Conservation (phyloP, 1,140 invertebrate genomes). For the Papilio xuthus region DNA sequence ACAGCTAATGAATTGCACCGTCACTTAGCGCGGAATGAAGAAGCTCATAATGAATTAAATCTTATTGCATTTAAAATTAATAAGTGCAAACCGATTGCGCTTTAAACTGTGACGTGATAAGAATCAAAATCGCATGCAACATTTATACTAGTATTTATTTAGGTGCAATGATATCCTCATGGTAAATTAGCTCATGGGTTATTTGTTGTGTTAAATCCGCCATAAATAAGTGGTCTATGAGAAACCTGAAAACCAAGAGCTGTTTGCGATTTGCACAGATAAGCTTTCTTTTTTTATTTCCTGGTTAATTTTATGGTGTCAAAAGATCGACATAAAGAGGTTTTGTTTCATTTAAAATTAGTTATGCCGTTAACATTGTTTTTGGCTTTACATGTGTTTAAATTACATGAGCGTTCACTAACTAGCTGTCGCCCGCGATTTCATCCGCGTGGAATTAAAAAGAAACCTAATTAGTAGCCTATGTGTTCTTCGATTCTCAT, state of each 20-base stretch:
- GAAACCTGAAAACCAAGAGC: slow-evolving; percentile 56
- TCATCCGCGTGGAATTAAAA: too few species aligned
- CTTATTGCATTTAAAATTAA: slow-evolving; percentile 51
- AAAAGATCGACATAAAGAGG: slow-evolving; percentile 10
- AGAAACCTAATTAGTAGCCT: too few species aligned
- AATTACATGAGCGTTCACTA: neutral
- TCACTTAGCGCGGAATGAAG: slow-evolving; percentile 36
- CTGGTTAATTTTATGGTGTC: slow-evolving; percentile 14
- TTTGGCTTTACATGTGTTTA: neutral
- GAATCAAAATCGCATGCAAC: slow-evolving; percentile 38
- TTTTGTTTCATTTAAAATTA: neutral
- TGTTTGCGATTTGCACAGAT: slow-evolving; percentile 15
- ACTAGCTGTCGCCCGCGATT: too few species aligned
- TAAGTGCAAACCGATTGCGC: slow-evolving; percentile 30
- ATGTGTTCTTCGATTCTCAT: too few species aligned
- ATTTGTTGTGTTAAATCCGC: slow-evolving; percentile 57
- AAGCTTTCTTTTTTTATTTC: slow-evolving; percentile 12
- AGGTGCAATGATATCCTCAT: slow-evolving; percentile 70
- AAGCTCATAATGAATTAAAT: slow-evolving; percentile 50
- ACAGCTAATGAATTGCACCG: slow-evolving; percentile 2
- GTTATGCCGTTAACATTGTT: neutral
- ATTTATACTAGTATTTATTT: slow-evolving; percentile 60
- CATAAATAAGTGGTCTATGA: slow-evolving; percentile 52
- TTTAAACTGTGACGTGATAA: slow-evolving; percentile 32
- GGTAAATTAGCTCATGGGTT: slow-evolving; percentile 43